Base-by-base conservation (phyloP, 2,113 vertebrate genomes). In the Nyctereutes procyonoides region DNA sequence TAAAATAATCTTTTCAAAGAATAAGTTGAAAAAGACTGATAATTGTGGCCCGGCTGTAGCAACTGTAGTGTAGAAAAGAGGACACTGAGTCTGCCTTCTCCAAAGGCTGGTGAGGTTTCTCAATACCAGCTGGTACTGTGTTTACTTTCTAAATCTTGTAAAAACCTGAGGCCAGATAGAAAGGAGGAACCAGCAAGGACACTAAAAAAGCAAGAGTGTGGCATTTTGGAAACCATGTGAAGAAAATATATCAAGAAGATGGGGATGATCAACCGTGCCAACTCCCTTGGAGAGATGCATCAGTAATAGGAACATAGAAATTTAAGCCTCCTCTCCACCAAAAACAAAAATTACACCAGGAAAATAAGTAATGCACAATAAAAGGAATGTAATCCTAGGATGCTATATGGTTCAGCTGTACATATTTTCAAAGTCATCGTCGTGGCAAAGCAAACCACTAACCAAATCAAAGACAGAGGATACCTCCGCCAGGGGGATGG, bases 61-160 rank as follows among this genome's bases (percentile, higher is more conserved):
- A 38, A 26, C 38, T 16, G 16, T 8, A 2, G 5, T 62, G 16
- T 43, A 1, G 43, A 22, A 35, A 15, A 14, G 8, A 65, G 88
- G 9, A 4, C 32, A 0, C 0, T 0, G 3, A 3, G 20, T 24
- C 6, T 79, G 62, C 22, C 43, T 55, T 88, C 16, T 55, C 30
- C 67, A n/a, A 14, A 26, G 6, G 28, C 12, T 1, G n/a, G 28
- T 26, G 77, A 77, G 16, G 20, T 32, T 51, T 95, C 73, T 9
- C 30, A 26, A 43, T 26, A 22, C 5, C 22, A 56, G 62, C 14
- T 26, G n/a, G n/a, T n/a, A n/a, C n/a, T n/a, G n/a, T n/a, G 35
- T n/a, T 73, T 17, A 48, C 73, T 84, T 86, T 88, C 56, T 74
- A 74, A 60, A 32, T 84, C 48, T 91, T 55, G 32, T 28, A 80